These are phyloP conservation scores for Ephydatia muelleri DNA, from an alignment of 37 sponge, comb jelly and placozoan species.

Conservation along the genomic window DNA sequence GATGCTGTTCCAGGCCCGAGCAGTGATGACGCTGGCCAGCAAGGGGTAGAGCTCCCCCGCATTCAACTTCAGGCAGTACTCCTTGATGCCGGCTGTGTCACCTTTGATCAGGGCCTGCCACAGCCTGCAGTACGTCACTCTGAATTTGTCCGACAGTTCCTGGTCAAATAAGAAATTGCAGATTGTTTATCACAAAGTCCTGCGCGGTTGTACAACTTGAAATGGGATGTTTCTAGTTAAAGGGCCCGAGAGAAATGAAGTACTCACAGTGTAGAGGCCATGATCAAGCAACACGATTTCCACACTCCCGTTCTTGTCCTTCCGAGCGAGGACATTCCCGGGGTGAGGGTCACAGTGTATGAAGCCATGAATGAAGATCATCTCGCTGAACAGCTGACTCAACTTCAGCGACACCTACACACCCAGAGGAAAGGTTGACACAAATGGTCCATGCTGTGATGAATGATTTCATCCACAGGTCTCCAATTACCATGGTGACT, in stretches of 20 bases:
- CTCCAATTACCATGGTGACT: neutral
- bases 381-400: slow-evolving; percentile 86
- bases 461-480: neutral
- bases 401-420: slow-evolving; percentile 65
- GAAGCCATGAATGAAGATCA: slow-evolving; percentile 89
- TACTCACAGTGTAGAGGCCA: slow-evolving; percentile 80
- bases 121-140: slow-evolving; percentile 88
- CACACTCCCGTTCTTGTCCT: slow-evolving; percentile 17
- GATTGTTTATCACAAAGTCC: no score
- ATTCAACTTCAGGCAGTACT: slow-evolving; percentile 63
- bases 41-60: slow-evolving; percentile 84
- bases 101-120: slow-evolving; percentile 85
- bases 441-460: neutral
- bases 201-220: no score
- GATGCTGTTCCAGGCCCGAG: slow-evolving; percentile 86
- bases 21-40: slow-evolving; percentile 89
- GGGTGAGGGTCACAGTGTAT: slow-evolving; percentile 98
- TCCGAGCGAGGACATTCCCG: slow-evolving; percentile 87
- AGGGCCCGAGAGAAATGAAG: neutral
- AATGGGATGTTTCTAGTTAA: no score
- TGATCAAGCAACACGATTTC: slow-evolving; percentile 91
- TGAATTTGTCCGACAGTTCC: slow-evolving; percentile 74
- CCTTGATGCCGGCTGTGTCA: slow-evolving; percentile 64
- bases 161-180: neutral
- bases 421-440: neutral